A percentile compares a stretch with the other conserved stretches of the same genome.
phyloP scores from a whole-genome alignment of 2,113 vertebrate species.

The Oreochromis niloticus region DNA sequence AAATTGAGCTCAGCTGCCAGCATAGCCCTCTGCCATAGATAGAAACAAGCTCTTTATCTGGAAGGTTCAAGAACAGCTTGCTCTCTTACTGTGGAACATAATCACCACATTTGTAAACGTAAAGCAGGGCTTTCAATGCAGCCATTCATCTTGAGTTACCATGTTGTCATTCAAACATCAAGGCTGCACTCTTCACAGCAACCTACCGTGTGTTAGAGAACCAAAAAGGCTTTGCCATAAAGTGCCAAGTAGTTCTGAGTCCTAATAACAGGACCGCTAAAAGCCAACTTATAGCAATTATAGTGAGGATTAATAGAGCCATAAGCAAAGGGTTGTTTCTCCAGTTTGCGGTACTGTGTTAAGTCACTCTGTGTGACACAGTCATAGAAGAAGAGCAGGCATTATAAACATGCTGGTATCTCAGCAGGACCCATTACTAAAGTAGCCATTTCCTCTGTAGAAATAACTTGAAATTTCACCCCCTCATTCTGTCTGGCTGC shows the following conservation, averaged over 20 bases:
- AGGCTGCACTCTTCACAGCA: slow-evolving; percentile 42
- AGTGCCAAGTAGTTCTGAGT: slow-evolving; percentile 28
- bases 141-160: slow-evolving; percentile 53
- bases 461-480: background rate
- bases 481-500: background rate
- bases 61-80: slow-evolving; percentile 62
- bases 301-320: slow-evolving; percentile 4
- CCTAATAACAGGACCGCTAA: background rate
- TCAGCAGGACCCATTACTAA: background rate
- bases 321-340: slow-evolving; percentile 20
- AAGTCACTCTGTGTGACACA: background rate
- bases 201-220: slow-evolving; percentile 15
- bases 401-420: background rate
- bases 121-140: slow-evolving; percentile 47
- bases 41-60: slow-evolving; percentile 33
- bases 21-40: background rate
- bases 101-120: slow-evolving; percentile 52
- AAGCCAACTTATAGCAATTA: slow-evolving; percentile 3
- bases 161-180: slow-evolving; percentile 39
- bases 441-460: background rate
- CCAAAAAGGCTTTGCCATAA: slow-evolving; percentile 45
- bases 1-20: slow-evolving; percentile 29
- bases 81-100: slow-evolving; percentile 54
- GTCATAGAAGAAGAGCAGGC: background rate
- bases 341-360: slow-evolving; percentile 3